Base-by-base conservation (phyloP, 2,113 vertebrate genomes). In the Gallinago jamesoni region DNA sequence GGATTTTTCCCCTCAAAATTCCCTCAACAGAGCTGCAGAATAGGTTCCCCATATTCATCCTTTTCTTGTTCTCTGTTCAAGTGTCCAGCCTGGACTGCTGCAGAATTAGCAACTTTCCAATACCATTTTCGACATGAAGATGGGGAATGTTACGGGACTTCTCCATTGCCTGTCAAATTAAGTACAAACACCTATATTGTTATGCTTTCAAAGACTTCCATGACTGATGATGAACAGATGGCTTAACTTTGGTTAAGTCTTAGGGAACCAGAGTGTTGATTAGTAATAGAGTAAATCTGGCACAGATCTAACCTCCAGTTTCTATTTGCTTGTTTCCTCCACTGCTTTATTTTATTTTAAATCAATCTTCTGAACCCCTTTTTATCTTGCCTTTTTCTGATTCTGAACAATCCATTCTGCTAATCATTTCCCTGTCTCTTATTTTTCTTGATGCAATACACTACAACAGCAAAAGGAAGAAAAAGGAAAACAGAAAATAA, bases 201-300 rank as follows among this genome's bases (percentile, higher is more conserved):
- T 74, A 48, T 67, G 5, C 15, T 72, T 83, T 80, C 72, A 88
- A 90, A 50, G 28, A 20, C n/a, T 53, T 75, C 62, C 25, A 56
- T 39, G 39, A 84, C 48, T 47, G 52, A 84, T 57, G 24, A 55
- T 59, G 73, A 94, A 87, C 75, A 84, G 63, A 62, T 63, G 68
- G 56, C 30, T 48, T 48, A 48, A 48, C 21, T 84, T 76, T 94
- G 50, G 57, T 95, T 82, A 93, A 89, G 91, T 93, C 88, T 95
- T 88, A 81, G 63, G 81, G 82, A 94, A 95, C 52, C 50, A 97
- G 37, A 94, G 94, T 89, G 53, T 30, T 86, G 60, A 93, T 90
- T 72, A 93, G 70, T 69, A 92, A 66, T 52, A 75, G 27, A 87
- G 27, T 31, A 75, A 66, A 75, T 55, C 41, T 94, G 62, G 41